These are phyloP conservation scores for Thrips palmi DNA, from an alignment of 1,140 invertebrate species.

Conservation along the genomic window DNA sequence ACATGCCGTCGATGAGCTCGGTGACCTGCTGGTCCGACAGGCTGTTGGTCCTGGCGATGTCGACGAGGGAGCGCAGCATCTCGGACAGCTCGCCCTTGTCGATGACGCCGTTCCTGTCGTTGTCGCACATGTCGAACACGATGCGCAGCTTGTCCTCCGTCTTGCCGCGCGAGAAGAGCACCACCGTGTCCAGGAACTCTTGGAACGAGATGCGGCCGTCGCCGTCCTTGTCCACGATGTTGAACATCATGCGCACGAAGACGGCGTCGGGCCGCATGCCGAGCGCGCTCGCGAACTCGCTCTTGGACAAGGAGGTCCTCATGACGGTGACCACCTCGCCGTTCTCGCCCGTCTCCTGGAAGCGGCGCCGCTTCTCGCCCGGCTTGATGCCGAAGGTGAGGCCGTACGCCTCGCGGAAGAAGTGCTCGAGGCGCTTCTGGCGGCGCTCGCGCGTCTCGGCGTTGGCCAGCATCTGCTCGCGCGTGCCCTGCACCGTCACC, in stretches of 20 bases:
- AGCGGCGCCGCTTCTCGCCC: conserved; percentile 29
- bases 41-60: conserved; percentile 84
- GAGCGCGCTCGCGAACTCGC: conserved; percentile 91
- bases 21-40: conserved; percentile 78
- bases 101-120: conserved; percentile 86
- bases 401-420: conserved; percentile 95
- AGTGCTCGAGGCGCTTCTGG: conserved; percentile 88
- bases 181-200: conserved; percentile 93
- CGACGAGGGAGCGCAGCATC: conserved; percentile 83
- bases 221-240: conserved; percentile 90
- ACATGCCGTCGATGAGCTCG: conserved; percentile 88
- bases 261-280: conserved; percentile 92
- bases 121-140: conserved; percentile 98
- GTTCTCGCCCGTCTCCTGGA: conserved; percentile 15
- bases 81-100: conserved; percentile 87
- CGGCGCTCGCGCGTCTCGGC: conserved; percentile 91
- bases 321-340: conserved; percentile 48
- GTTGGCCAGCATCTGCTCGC: conserved; percentile 78
- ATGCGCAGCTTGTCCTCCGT: conserved; percentile 92
- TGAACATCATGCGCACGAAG: conserved; percentile 98
- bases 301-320: conserved; percentile 81
- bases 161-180: conserved; percentile 75
- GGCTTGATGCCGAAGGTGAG: conserved; percentile 72
- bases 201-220: conserved; percentile 89
- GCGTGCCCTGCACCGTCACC: conserved; percentile 40